phyloP scores from a whole-genome alignment of 2,113 vertebrate genomes.

The Melanocharis versteri region DNA sequence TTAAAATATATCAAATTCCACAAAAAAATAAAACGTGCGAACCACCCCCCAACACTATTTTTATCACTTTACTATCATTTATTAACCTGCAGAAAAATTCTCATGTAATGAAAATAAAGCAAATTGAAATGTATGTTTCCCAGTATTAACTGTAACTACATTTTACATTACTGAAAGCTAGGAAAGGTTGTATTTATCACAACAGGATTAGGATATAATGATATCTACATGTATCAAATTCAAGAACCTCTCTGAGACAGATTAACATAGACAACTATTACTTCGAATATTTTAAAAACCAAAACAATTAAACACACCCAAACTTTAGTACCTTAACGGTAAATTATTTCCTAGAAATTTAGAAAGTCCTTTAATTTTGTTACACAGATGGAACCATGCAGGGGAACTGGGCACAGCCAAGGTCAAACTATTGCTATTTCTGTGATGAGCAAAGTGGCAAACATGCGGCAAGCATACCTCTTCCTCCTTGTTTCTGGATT shows the following conservation, averaged over 20 bases:
- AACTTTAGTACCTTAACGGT: constrained; percentile 15
- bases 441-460: constrained; percentile 62
- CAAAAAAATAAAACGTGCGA: neutral
- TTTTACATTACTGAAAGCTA: neutral
- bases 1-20: neutral
- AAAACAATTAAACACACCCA: neutral
- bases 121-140: neutral
- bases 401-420: constrained; percentile 39
- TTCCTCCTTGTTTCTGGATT: constrained; percentile 94
- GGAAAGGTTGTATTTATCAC: neutral
- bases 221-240: neutral
- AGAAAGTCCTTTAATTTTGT: constrained; percentile 20
- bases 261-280: neutral
- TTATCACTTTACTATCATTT: neutral
- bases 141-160: neutral
- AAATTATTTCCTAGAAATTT: constrained; percentile 26
- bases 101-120: neutral
- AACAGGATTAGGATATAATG: neutral
- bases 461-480: constrained; percentile 90
- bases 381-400: constrained; percentile 72
- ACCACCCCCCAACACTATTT: neutral
- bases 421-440: constrained; percentile 24
- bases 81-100: neutral
- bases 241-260: neutral
- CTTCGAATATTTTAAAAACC: neutral